Conservation (phyloP, 2,888 invertebrate genomes). For the Aphidoletes aphidimyza region DNA sequence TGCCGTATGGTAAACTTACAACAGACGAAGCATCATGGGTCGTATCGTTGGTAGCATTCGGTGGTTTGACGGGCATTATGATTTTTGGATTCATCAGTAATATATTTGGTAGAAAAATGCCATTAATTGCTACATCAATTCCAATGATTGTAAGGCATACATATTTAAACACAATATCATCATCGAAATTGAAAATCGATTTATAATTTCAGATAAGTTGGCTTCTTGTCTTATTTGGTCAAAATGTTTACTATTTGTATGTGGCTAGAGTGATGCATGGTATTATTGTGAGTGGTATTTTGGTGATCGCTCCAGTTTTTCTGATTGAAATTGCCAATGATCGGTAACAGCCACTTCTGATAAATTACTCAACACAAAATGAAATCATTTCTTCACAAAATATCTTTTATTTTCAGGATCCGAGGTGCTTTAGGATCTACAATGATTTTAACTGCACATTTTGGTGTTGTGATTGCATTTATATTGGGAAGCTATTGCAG, state of each 20-base stretch:
- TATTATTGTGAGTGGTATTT: conserved; percentile 63
- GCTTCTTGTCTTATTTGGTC: not conserved
- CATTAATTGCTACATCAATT: too few species aligned
- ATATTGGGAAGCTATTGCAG: conserved; percentile 62
- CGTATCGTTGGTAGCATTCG: too few species aligned
- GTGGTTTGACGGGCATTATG: too few species aligned
- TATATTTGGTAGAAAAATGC: too few species aligned
- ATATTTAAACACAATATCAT: too few species aligned
- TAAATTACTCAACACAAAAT: not conserved
- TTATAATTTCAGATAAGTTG: not conserved
- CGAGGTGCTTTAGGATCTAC: conserved; percentile 62
- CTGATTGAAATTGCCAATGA: conserved; percentile 64
- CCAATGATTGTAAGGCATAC: too few species aligned
- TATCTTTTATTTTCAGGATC: conserved; percentile 55
- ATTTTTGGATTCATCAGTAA: too few species aligned
- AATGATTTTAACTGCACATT: conserved; percentile 62
- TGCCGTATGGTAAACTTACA: too few species aligned
- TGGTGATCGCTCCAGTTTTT: conserved; percentile 63
- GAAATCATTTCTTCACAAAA: not conserved
- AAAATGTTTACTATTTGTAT: conserved; percentile 59
- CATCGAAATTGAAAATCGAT: too few species aligned
- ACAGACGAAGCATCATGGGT: too few species aligned
- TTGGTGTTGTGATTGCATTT: conserved; percentile 63
- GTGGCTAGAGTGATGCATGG: conserved; percentile 63
- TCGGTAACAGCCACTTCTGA: conserved; percentile 59